Base-by-base conservation (phyloP, 2,888 invertebrate genomes). In the Drosophila greeni region DNA sequence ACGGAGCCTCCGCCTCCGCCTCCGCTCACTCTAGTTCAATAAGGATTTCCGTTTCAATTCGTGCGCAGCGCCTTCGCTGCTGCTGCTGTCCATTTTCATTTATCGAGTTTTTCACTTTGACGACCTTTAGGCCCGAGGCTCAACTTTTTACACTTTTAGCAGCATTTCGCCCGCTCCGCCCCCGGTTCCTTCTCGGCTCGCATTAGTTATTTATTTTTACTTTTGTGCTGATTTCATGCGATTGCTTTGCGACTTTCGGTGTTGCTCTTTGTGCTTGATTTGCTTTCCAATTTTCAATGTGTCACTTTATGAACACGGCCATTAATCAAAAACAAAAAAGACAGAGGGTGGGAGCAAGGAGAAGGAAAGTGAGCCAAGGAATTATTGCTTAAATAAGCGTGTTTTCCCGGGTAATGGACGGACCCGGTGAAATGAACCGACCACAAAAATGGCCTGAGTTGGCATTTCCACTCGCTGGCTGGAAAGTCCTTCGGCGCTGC, bases 21-120 rank as follows among this genome's bases (percentile, higher is more conserved):
- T 29, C 29, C 29, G 11, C 66, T 72, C 75, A 70, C 76, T 74
- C 79, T 80, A 84, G 85, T 85, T 86, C 86, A 86, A 86, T 86
- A 84, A 85, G 86, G 86, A 86, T 86, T 85, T 86, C 86, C 86
- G 86, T 74, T 85, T 84, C 83, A 84, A 85, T 86, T 82, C 83
- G 74, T 85, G 78, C 73, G 65, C 76, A 68, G 70, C 68, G 72
- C 62, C 78, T 26, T 58, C 29, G 51, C 55, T 56, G 70, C 54
- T 55, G 74, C 48, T 72, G 74, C 48, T 74, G 75, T 73, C 83
- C 78, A 72, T 74, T 74, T 72, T 74, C 70, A 72, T 70, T 75
- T 81, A 72, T 73, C 81, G 81, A 80, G 80, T 82, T 82, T 82
- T 82, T 78, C 75, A 82, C 75, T 75, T 82, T 82, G 74, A 71